Conservation (phyloP, 2,113 vertebrate species). For the Peromyscus polionotus region DNA sequence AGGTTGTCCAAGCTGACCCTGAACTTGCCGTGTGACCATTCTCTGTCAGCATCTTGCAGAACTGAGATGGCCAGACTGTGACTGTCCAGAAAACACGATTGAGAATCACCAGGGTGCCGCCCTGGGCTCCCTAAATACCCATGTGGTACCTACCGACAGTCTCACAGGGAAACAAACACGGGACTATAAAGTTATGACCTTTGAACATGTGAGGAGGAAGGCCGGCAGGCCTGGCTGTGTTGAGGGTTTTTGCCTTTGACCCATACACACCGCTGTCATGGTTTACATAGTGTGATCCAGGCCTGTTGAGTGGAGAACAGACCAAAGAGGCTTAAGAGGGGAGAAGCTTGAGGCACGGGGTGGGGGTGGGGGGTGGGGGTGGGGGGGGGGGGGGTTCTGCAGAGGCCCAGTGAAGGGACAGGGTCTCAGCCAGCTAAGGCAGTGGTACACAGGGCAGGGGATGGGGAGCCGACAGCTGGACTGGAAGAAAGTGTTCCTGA, state of each 20-base stretch:
- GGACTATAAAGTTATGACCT: neutral
- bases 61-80: neutral
- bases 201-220: neutral
- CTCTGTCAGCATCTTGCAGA: neutral
- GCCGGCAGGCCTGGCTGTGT: neutral
- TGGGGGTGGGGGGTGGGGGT: too few relatives aligned
- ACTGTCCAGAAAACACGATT: neutral
- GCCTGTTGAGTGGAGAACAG: neutral
- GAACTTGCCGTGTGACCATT: neutral
- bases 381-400: too few relatives aligned
- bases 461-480: neutral
- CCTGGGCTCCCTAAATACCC: fast-evolving
- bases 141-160: neutral
- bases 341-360: neutral
- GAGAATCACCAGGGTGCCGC: neutral
- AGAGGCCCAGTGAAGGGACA: too few relatives aligned
- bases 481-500: neutral
- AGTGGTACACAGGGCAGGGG: neutral
- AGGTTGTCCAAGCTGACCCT: neutral
- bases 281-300: neutral
- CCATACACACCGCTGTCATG: fast-evolving
- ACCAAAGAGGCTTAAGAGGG: neutral
- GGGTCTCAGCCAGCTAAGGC: too few relatives aligned
- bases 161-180: neutral
- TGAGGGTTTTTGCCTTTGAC: neutral